Conservation (phyloP, 2,113 vertebrate genomes). For the sheep (Ovis aries) region DNA sequence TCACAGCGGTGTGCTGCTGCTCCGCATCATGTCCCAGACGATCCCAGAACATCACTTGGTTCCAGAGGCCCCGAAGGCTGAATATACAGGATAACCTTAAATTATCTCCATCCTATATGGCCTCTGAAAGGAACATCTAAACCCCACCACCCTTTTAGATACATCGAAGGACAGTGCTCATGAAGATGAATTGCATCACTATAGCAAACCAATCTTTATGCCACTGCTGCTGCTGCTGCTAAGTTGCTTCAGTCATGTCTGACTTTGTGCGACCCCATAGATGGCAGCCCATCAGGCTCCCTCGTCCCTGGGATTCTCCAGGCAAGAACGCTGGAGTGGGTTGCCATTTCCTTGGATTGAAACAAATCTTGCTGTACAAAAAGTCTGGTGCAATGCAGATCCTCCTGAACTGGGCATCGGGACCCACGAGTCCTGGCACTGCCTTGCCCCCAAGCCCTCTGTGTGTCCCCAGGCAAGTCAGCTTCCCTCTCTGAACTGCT, state of each 20-base stretch:
- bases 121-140: background rate
- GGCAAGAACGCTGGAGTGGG: too few species aligned
- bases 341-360: background rate
- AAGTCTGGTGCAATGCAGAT: background rate
- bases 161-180: background rate
- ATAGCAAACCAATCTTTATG: background rate
- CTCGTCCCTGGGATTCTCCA: too few species aligned
- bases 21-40: accelerated
- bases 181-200: background rate
- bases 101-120: background rate
- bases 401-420: background rate
- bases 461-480: background rate
- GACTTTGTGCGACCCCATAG: too few species aligned
- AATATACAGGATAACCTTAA: background rate
- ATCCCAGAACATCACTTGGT: background rate
- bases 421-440: background rate
- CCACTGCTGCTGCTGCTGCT: too few species aligned
- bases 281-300: too few species aligned
- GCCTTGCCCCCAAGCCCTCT: background rate
- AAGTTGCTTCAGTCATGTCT: accelerated
- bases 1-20: background rate
- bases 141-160: background rate
- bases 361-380: background rate
- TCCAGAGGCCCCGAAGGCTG: background rate
- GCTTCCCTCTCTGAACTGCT: background rate